Evolutionary conservation across 2,888 invertebrate genomes (phyloP).

Genomic region (Hermaeophaga mercurialis): DNA sequence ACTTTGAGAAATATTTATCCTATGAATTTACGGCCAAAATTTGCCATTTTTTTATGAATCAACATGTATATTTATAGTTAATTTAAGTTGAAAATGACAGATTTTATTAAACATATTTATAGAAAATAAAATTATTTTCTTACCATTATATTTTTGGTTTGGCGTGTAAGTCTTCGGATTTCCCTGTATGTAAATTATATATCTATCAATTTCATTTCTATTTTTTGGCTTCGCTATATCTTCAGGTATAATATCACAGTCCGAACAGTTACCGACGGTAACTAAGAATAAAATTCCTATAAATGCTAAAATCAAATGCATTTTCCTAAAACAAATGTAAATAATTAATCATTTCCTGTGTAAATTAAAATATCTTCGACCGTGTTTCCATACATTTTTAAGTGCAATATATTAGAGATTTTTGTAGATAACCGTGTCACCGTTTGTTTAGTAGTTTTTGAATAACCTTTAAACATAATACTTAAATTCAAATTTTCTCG

Average conservation of each 20-base stretch:
- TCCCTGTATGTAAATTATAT: slow-evolving; percentile 45
- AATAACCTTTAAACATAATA: background rate
- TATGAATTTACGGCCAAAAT: too few species aligned
- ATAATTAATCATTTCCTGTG: background rate
- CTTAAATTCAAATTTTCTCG: too few species aligned
- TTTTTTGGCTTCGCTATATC: slow-evolving; percentile 57
- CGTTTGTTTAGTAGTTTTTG: background rate
- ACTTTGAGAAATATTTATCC: too few species aligned
- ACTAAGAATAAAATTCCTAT: slow-evolving; percentile 6
- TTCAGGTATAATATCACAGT: slow-evolving; percentile 55
- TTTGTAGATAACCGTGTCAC: background rate
- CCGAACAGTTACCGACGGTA: slow-evolving; percentile 2
- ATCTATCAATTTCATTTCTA: slow-evolving; percentile 62
- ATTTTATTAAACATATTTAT: too few species aligned
- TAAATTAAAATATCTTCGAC: too few species aligned
- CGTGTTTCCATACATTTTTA: background rate
- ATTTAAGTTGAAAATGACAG: too few species aligned
- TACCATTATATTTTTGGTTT: slow-evolving; percentile 44
- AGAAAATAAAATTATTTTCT: too few species aligned
- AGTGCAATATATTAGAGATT: too few species aligned
- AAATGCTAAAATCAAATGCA: slow-evolving; percentile 1
- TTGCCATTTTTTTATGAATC: too few species aligned
- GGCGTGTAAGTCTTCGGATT: slow-evolving; percentile 46
- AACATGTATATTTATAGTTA: too few species aligned
- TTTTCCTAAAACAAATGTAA: slow-evolving; percentile 7